Percentiles rank a stretch among this genome's conserved stretches.
These are phyloP conservation scores for Coboldia fuscipes DNA, from an alignment of 1,140 invertebrate genomes.

Conservation along the genomic window DNA sequence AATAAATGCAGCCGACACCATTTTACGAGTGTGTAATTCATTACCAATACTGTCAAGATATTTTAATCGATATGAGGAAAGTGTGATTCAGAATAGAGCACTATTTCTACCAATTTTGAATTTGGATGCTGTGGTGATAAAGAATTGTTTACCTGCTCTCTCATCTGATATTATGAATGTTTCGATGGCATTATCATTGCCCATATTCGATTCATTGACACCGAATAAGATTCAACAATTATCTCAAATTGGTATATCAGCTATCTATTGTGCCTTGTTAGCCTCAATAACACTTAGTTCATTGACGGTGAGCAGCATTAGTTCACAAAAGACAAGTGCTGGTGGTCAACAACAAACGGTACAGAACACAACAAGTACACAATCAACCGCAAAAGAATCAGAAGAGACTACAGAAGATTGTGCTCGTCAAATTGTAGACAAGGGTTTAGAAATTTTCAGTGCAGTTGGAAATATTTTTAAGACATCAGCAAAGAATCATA, in stretches of 20 bases:
- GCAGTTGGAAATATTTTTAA: constrained; percentile 59
- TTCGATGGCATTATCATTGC: constrained; percentile 59
- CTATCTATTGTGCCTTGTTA: constrained; percentile 55
- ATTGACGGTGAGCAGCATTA: constrained; percentile 19
- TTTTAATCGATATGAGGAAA: constrained; percentile 14
- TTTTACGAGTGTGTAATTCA: constrained; percentile 13
- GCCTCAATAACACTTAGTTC: constrained; percentile 34
- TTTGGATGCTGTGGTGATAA: constrained; percentile 13
- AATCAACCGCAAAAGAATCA: constrained; percentile 9
- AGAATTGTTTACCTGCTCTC: constrained; percentile 29
- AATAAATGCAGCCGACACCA: constrained; percentile 15
- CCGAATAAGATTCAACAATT: constrained; percentile 58
- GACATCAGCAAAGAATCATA: constrained; percentile 61
- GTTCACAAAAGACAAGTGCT: constrained; percentile 14
- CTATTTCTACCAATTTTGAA: constrained; percentile 16
- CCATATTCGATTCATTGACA: constrained; percentile 69
- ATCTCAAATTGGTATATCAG: constrained; percentile 48
- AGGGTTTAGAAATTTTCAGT: constrained; percentile 60
- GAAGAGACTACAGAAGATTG: constrained; percentile 14
- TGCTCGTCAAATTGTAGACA: constrained; percentile 25
- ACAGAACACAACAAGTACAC: neutral
- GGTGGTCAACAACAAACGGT: constrained; percentile 10
- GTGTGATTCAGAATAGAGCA: constrained; percentile 11
- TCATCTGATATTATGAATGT: constrained; percentile 67
- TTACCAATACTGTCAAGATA: constrained; percentile 17